Evolutionary conservation across 2,797 vertebrate genomes (phyloP).

Genomic region (Artibeus lituratus): DNA sequence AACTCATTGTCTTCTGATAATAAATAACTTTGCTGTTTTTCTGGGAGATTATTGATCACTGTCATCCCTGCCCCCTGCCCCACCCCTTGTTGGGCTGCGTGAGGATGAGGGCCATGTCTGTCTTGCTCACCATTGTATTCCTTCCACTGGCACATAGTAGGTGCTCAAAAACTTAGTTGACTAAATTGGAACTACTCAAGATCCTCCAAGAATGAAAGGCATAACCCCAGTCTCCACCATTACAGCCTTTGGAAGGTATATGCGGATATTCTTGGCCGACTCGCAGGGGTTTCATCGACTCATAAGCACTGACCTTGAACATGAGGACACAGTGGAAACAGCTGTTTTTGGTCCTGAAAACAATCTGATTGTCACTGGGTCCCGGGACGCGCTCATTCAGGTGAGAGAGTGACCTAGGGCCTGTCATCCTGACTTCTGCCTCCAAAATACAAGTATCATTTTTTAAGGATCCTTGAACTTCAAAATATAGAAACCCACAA

Average conservation of each 20-base stretch:
- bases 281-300: conserved; percentile 76
- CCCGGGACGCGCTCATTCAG: conserved; percentile 85
- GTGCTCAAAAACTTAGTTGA: not conserved
- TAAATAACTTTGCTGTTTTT: not conserved
- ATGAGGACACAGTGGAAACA: conserved; percentile 80
- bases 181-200: not conserved
- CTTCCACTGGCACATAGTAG: not conserved
- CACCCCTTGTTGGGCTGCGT: not conserved
- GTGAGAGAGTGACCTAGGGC: conserved; percentile 71
- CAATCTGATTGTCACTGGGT: conserved; percentile 82
- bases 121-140: too few relatives aligned
- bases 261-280: conserved; percentile 80
- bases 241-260: conserved; percentile 81
- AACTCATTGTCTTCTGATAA: not conserved
- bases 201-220: not conserved
- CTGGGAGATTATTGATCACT: not conserved
- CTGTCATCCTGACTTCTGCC: not conserved
- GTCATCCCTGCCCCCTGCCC: not conserved
- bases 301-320: conserved; percentile 79
- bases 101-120: not conserved
- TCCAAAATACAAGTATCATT: not conserved
- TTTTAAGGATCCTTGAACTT: not conserved
- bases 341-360: conserved; percentile 79
- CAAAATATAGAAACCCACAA: not conserved
- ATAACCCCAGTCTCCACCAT: not conserved